Percentiles rank a stretch among this genome's conserved stretches.
Evolutionary conservation across 1,140 invertebrate genomes (phyloP).

Genomic region (Aphelinus certus): DNA sequence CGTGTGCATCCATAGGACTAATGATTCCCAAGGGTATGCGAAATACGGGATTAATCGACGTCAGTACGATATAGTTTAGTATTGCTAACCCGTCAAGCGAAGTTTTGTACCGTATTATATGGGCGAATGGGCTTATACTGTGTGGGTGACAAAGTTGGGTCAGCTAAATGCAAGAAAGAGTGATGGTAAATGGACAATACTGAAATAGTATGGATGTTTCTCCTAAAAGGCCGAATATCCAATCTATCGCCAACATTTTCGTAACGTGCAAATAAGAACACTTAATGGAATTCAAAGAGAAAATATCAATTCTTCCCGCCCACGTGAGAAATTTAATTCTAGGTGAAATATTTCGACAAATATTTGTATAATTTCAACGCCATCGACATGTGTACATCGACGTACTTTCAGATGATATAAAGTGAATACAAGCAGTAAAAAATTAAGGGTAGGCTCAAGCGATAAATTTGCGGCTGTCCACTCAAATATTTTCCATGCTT

Average conservation of each 20-base stretch:
- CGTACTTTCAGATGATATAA: slow-evolving; percentile 25
- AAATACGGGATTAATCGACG: slow-evolving; percentile 59
- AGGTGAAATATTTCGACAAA: no score
- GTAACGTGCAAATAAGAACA: no score
- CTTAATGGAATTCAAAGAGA: no score
- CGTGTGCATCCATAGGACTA: slow-evolving; percentile 38
- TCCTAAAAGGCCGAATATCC: no score
- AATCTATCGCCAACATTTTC: no score
- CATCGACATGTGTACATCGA: slow-evolving; percentile 27
- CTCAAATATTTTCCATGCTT: slow-evolving; percentile 53
- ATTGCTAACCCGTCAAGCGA: slow-evolving; percentile 41
- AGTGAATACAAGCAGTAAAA: slow-evolving; percentile 45
- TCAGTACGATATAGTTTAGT: slow-evolving; percentile 47
- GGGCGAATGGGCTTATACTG: not conserved
- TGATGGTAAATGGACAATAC: no score
- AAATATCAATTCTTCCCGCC: no score
- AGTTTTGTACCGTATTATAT: slow-evolving; percentile 7
- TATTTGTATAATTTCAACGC: not conserved
- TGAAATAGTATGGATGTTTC: no score
- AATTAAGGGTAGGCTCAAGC: slow-evolving; percentile 47
- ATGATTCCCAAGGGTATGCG: slow-evolving; percentile 59
- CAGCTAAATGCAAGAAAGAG: no score
- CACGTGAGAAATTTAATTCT: no score
- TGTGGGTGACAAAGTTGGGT: no score
- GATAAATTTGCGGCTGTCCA: slow-evolving; percentile 51